A percentile compares a stretch with the other conserved stretches of the same genome.
Evolutionary conservation across 1,140 invertebrate species (phyloP).

Genomic region (Aphaenogaster floridana): DNA sequence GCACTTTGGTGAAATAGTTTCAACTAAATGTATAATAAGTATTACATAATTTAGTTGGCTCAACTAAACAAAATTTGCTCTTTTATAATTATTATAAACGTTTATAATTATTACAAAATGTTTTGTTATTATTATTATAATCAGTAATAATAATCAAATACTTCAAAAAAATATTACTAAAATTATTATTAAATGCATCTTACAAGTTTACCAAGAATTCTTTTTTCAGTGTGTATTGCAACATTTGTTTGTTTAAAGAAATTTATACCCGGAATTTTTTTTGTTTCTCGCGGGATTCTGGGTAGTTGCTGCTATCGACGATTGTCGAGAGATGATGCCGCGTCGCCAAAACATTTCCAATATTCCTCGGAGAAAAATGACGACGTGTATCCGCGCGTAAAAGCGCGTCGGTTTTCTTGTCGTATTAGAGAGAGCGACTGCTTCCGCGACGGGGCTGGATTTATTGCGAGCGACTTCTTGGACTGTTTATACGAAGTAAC

Average conservation of each 20-base stretch:
- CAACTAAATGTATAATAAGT: no score
- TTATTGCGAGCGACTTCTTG: constrained; percentile 28
- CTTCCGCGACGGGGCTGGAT: constrained; percentile 11
- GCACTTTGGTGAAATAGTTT: no score
- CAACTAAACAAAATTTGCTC: no score
- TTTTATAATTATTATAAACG: no score
- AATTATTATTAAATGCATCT: no score
- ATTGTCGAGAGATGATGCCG: neutral
- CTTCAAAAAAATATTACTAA: no score
- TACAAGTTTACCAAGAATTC: no score
- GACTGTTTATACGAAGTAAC: constrained; percentile 8
- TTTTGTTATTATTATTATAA: no score
- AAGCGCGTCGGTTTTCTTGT: constrained; percentile 30
- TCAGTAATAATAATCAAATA: no score
- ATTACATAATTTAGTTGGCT: no score
- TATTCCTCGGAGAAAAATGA: constrained; percentile 28
- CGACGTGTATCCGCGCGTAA: constrained; percentile 17
- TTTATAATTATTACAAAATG: no score
- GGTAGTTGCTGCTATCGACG: neutral
- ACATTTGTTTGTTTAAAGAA: neutral
- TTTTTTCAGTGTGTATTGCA: neutral
- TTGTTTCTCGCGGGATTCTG: neutral
- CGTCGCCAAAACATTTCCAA: neutral
- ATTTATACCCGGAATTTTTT: neutral
- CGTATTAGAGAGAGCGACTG: constrained; percentile 5